Conservation (phyloP, 2,797 vertebrate species). For the Pterois miles region DNA sequence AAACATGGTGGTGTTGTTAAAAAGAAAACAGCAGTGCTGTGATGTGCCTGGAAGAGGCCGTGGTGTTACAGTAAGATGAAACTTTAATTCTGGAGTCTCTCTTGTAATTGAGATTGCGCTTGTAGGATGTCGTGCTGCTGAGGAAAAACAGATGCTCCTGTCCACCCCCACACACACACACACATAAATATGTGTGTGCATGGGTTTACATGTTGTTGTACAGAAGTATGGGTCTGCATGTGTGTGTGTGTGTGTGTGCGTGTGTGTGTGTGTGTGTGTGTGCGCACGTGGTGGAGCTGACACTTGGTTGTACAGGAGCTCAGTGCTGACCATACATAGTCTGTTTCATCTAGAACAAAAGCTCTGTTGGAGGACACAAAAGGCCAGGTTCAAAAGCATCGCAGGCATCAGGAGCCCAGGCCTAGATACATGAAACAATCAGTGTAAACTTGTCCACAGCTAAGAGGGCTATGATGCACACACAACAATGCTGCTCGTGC, state of each 20-base stretch:
- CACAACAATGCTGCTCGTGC: conserved; percentile 65
- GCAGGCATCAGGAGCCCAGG: conserved; percentile 71
- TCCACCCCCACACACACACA: conserved; percentile 13
- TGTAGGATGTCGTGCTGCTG: conserved; percentile 56
- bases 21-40: conserved; percentile 66
- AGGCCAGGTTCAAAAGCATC: conserved; percentile 83
- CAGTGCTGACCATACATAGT: conserved; percentile 84
- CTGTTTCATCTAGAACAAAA: conserved; percentile 89
- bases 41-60: conserved; percentile 63
- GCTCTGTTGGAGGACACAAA: conserved; percentile 83
- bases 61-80: conserved; percentile 65
- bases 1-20: conserved; percentile 57
- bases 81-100: conserved; percentile 73
- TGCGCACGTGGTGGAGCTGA: conserved; percentile 50
- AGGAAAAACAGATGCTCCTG: conserved; percentile 47
- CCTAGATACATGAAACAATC: conserved; percentile 84
- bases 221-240: conserved; percentile 45
- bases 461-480: conserved; percentile 75
- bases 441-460: conserved; percentile 81
- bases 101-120: conserved; percentile 73
- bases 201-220: conserved; percentile 58
- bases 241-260: conserved; percentile 25
- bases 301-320: conserved; percentile 73
- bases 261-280: conserved; percentile 22
- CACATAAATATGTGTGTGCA: conserved; percentile 44